Conservation (phyloP, 2,113 vertebrate genomes). For the Prionailurus bengalensis region DNA sequence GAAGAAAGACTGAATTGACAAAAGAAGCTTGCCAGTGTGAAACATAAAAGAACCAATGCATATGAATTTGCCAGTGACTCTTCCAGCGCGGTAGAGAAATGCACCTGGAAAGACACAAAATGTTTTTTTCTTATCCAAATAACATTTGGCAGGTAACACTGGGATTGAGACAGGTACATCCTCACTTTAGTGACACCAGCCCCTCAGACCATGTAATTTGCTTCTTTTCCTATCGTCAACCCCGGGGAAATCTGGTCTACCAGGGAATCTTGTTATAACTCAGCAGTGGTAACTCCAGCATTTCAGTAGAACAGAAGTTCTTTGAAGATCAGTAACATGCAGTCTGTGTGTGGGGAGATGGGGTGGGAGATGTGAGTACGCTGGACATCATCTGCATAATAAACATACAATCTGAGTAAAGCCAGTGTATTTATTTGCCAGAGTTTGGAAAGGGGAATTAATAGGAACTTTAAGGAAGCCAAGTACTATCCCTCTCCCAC, state of each 20-base stretch:
- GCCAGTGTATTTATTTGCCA: not conserved
- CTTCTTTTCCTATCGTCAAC: not conserved
- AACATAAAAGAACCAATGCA: not conserved
- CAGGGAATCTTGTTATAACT: not conserved
- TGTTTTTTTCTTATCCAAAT: not conserved
- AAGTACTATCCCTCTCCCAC: not conserved
- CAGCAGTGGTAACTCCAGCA: not conserved
- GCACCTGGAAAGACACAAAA: not conserved
- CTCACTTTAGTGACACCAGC: not conserved
- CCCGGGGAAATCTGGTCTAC: not conserved
- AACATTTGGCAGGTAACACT: not conserved
- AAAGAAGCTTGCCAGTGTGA: slow-evolving; percentile 19
- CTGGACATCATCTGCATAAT: not conserved
- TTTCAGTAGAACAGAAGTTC: not conserved
- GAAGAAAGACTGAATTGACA: not conserved
- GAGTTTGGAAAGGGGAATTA: not conserved
- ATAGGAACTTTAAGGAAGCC: not conserved
- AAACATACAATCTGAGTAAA: not conserved
- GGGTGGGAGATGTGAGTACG: not conserved
- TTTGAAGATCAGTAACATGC: not conserved
- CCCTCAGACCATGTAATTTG: not conserved
- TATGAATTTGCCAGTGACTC: not conserved
- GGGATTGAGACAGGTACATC: not conserved
- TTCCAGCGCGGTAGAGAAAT: not conserved
- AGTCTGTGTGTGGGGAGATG: no score